These are phyloP conservation scores for Drosophila pseudoananassae DNA, from an alignment of 1,140 invertebrate species.

Conservation along the genomic window DNA sequence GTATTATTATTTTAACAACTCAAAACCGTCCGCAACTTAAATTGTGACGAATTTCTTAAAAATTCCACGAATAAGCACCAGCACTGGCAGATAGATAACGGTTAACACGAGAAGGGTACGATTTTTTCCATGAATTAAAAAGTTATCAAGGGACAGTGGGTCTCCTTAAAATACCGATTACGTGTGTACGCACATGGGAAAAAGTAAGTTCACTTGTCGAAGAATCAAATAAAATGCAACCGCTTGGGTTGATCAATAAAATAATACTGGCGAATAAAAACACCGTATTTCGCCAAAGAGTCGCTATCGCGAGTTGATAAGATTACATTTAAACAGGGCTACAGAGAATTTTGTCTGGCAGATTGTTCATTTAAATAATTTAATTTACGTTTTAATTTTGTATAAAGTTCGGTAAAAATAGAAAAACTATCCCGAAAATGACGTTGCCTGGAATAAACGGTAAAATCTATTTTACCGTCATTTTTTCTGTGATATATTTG, in stretches of 20 bases:
- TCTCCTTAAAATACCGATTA: background rate
- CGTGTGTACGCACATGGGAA: constrained; percentile 13
- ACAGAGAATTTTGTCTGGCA: background rate
- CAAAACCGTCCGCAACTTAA: background rate
- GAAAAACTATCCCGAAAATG: too few species aligned
- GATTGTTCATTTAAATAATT: background rate
- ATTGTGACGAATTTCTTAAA: constrained; percentile 31
- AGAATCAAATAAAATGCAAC: constrained; percentile 41
- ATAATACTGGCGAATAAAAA: constrained; percentile 63
- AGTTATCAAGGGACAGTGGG: background rate
- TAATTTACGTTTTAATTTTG: background rate
- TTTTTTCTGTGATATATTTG: too few species aligned
- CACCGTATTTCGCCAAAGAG: constrained; percentile 28
- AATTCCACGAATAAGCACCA: constrained; percentile 29
- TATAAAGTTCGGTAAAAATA: too few species aligned
- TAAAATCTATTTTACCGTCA: too few species aligned
- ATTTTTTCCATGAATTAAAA: background rate
- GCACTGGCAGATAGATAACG: background rate
- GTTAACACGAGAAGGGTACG: background rate
- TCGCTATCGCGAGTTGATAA: constrained; percentile 49
- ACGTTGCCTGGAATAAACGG: too few species aligned
- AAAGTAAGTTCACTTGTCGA: background rate
- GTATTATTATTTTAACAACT: background rate
- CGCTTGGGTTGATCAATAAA: constrained; percentile 47
- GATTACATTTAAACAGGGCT: constrained; percentile 49